Conservation (phyloP, 2,797 vertebrate species). For the Gastrophryne carolinensis region DNA sequence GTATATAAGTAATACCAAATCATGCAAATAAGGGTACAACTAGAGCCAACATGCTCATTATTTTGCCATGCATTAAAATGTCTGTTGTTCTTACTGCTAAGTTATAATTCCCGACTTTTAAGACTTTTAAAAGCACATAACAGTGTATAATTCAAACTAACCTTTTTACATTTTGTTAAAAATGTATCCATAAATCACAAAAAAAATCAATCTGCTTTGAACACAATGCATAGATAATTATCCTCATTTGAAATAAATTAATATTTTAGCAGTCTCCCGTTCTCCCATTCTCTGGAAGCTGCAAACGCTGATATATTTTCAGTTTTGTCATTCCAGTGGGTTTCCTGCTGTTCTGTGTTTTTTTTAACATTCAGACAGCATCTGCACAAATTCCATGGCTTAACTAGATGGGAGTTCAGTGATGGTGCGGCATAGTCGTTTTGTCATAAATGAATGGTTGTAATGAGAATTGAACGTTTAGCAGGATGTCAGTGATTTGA, state of each 20-base stretch:
- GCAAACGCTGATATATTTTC: slow-evolving; percentile 18
- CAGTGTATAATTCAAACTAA: neutral
- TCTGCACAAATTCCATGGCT: slow-evolving; percentile 42
- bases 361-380: slow-evolving; percentile 47
- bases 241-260: slow-evolving; percentile 24
- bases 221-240: slow-evolving; percentile 1
- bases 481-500: slow-evolving; percentile 51
- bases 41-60: too few relatives aligned
- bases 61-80: too few relatives aligned
- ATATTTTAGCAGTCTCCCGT: neutral
- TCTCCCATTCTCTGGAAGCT: slow-evolving; percentile 8
- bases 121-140: neutral
- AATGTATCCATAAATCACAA: neutral
- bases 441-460: slow-evolving; percentile 52
- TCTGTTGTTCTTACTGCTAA: too few relatives aligned
- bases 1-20: too few relatives aligned
- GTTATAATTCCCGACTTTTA: neutral
- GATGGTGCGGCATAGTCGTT: slow-evolving; percentile 36
- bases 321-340: slow-evolving; percentile 25
- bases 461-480: slow-evolving; percentile 52
- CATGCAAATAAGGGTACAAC: too few relatives aligned
- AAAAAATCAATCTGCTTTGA: neutral
- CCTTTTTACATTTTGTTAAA: neutral
- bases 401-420: slow-evolving; percentile 39
- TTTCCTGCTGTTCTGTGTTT: slow-evolving; percentile 31